Conservation (phyloP, 2,888 invertebrate species). For the Drosophila limbata region DNA sequence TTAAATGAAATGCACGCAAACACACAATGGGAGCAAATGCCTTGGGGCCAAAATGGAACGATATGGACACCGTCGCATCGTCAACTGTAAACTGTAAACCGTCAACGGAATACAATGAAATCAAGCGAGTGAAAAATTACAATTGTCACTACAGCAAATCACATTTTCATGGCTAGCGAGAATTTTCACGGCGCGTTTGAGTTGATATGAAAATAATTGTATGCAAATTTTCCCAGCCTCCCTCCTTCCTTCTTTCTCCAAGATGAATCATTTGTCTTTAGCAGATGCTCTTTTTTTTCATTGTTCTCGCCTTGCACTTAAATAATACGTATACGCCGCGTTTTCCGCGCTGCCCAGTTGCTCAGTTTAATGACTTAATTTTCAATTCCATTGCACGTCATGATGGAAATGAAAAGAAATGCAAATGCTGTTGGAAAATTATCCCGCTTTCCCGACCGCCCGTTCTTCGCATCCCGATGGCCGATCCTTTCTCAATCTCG, state of each 20-base stretch:
- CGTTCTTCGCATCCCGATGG: neutral
- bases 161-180: constrained; percentile 67
- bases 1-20: constrained; percentile 61
- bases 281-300: constrained; percentile 17
- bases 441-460: neutral
- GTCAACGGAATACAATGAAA: constrained; percentile 34
- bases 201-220: constrained; percentile 78
- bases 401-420: constrained; percentile 57
- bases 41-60: constrained; percentile 37
- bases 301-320: constrained; percentile 33
- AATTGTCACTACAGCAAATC: constrained; percentile 80
- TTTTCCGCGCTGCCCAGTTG: constrained; percentile 36
- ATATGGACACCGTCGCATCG: constrained; percentile 36
- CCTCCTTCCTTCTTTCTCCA: neutral
- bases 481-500: constrained; percentile 4
- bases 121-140: constrained; percentile 81
- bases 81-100: neutral
- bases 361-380: constrained; percentile 78
- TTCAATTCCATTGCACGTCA: constrained; percentile 75
- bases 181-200: constrained; percentile 68
- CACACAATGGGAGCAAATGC: constrained; percentile 25
- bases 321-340: constrained; percentile 60
- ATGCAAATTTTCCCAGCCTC: constrained; percentile 66
- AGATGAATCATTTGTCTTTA: constrained; percentile 63
- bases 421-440: constrained; percentile 65